Evolutionary conservation across 2,113 vertebrate genomes (phyloP).

Genomic region (Cavia porcellus): DNA sequence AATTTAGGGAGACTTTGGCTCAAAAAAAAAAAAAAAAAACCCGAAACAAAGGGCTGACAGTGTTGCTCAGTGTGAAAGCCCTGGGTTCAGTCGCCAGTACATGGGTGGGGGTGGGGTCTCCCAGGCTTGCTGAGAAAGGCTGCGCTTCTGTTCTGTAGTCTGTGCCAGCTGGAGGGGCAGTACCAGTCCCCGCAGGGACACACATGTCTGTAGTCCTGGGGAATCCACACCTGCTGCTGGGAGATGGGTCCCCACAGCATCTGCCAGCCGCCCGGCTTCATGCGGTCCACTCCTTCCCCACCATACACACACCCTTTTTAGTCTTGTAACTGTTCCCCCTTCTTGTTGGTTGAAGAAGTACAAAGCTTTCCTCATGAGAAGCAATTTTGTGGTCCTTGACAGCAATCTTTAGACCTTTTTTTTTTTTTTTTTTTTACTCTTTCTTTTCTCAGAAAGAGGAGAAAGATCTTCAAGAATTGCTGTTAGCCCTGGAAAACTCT

Average conservation of each 20-base stretch:
- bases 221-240: not conserved
- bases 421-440: not conserved
- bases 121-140: not conserved
- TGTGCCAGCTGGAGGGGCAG: not conserved
- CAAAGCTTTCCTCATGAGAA: not conserved
- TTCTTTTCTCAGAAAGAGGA: not conserved
- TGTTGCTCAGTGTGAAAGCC: not conserved
- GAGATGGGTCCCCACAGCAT: not conserved
- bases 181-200: not conserved
- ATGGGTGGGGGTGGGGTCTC: not conserved
- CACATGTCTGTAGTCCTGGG: not conserved
- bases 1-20: not conserved
- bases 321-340: not conserved
- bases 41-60: not conserved
- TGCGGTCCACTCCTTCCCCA: too few relatives aligned
- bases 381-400: not conserved
- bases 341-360: not conserved
- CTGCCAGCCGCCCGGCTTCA: not conserved
- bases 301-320: too few relatives aligned
- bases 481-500: not conserved
- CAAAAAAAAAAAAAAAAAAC: not conserved
- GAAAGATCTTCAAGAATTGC: not conserved
- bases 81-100: not conserved
- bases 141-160: not conserved
- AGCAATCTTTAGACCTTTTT: not conserved